phyloP scores from a whole-genome alignment of 2,113 vertebrate species.

The Tachuris rubrigastra region DNA sequence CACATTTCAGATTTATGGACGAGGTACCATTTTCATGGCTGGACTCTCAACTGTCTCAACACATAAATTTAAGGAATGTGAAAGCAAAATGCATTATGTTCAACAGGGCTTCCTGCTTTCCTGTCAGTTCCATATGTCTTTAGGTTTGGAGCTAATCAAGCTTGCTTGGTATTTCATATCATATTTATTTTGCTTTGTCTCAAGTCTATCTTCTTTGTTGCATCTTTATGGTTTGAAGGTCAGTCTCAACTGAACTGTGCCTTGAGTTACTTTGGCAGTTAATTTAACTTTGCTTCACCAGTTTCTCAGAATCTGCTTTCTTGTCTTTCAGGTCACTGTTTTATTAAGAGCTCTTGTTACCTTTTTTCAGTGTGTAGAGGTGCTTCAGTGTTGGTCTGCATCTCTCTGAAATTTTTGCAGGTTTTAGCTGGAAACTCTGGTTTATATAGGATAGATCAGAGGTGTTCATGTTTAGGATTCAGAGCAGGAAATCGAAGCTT shows the following conservation, averaged over 20 bases:
- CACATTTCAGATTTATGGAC: not conserved
- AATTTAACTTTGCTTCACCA: not conserved
- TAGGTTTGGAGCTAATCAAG: slow-evolving; percentile 11
- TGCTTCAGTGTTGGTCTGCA: not conserved
- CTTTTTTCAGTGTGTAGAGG: not conserved
- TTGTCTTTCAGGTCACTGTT: not conserved
- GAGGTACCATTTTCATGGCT: not conserved
- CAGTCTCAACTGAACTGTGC: not conserved
- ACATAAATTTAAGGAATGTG: slow-evolving; percentile 11
- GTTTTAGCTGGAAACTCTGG: not conserved
- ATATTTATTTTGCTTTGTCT: slow-evolving; percentile 17
- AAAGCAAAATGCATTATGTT: not conserved
- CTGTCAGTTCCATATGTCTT: slow-evolving; percentile 33
- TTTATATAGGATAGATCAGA: not conserved
- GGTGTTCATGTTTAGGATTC: not conserved
- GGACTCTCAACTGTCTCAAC: not conserved
- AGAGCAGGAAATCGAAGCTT: not conserved
- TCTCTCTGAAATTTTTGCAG: not conserved
- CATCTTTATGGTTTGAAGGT: not conserved
- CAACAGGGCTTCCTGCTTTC: not conserved
- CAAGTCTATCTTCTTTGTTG: not conserved
- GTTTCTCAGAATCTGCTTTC: not conserved
- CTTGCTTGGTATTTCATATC: not conserved
- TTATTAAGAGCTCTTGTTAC: not conserved
- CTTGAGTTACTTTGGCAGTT: not conserved